A percentile compares a stretch with the other conserved stretches of the same genome.
These are phyloP conservation scores for Elephantulus edwardii DNA, from an alignment of 2,113 vertebrate species.

Conservation along the genomic window DNA sequence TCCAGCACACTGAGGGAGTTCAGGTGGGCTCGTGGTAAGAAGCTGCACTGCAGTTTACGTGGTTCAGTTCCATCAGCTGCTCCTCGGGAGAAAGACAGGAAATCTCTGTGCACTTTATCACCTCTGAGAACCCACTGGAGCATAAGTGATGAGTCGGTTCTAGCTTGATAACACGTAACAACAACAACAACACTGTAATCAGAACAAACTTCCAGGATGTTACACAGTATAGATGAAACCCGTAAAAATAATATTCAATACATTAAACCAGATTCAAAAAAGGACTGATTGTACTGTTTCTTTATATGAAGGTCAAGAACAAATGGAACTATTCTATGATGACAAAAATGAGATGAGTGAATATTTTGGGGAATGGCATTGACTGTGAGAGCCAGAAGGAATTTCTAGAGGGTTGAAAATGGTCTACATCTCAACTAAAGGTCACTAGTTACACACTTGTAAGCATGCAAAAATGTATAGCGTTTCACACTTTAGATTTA, in stretches of 20 bases:
- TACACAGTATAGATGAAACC: not conserved
- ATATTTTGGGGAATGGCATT: not conserved
- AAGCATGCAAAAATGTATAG: not conserved
- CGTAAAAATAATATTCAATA: not conserved
- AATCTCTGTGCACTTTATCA: too few relatives aligned
- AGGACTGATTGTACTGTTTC: not conserved
- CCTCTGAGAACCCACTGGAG: too few relatives aligned
- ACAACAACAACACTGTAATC: not conserved
- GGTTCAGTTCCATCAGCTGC: too few relatives aligned
- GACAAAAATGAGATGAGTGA: not conserved
- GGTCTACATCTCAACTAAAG: not conserved
- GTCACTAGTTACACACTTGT: not conserved
- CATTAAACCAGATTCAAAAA: not conserved
- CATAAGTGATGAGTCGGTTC: too few relatives aligned
- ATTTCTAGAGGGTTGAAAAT: not conserved
- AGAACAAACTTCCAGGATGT: not conserved
- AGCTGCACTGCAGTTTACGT: too few relatives aligned
- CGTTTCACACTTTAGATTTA: slow-evolving; percentile 22
- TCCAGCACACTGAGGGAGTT: too few relatives aligned
- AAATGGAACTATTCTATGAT: not conserved
- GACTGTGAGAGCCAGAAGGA: too few relatives aligned
- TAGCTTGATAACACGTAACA: too few relatives aligned
- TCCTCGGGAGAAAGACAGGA: too few relatives aligned
- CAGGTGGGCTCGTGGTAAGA: too few relatives aligned
- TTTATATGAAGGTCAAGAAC: slow-evolving; percentile 19